Evolutionary conservation across 2,888 invertebrate species (phyloP).

Genomic region (Diarsia brunnea): DNA sequence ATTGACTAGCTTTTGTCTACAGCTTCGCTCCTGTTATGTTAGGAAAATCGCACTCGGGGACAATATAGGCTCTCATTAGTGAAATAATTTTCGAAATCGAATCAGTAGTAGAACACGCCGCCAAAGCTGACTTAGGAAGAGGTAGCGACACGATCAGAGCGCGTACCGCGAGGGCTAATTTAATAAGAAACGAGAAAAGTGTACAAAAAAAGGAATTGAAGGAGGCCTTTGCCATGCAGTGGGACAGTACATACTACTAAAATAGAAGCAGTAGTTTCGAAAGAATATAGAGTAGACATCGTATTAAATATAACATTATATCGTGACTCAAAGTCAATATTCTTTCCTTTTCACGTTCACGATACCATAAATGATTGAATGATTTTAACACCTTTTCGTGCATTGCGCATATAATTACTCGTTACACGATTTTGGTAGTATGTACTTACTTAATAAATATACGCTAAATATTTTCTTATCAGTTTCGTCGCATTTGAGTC

Average conservation of each 20-base stretch:
- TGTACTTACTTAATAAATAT: background rate
- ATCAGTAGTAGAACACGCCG: background rate
- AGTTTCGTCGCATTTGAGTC: background rate
- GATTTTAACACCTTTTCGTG: background rate
- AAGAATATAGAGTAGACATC: background rate
- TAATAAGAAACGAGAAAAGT: too few relatives aligned
- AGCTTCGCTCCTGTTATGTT: background rate
- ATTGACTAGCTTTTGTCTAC: background rate
- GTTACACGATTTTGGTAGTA: background rate
- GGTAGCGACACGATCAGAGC: too few relatives aligned
- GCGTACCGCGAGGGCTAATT: too few relatives aligned
- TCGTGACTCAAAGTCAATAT: background rate
- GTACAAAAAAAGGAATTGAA: too few relatives aligned
- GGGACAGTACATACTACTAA: too few relatives aligned
- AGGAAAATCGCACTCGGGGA: background rate
- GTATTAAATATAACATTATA: background rate
- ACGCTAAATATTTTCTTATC: background rate
- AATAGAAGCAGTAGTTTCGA: too few relatives aligned
- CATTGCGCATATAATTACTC: background rate
- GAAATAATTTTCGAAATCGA: background rate
- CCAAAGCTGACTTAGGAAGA: too few relatives aligned
- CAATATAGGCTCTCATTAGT: background rate
- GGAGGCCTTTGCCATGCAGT: too few relatives aligned
- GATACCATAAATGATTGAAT: background rate
- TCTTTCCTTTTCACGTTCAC: background rate